A percentile compares a stretch with the other conserved stretches of the same genome.
phyloP scores from a whole-genome alignment of 2,113 vertebrate genomes.

The Piprites chloris region DNA sequence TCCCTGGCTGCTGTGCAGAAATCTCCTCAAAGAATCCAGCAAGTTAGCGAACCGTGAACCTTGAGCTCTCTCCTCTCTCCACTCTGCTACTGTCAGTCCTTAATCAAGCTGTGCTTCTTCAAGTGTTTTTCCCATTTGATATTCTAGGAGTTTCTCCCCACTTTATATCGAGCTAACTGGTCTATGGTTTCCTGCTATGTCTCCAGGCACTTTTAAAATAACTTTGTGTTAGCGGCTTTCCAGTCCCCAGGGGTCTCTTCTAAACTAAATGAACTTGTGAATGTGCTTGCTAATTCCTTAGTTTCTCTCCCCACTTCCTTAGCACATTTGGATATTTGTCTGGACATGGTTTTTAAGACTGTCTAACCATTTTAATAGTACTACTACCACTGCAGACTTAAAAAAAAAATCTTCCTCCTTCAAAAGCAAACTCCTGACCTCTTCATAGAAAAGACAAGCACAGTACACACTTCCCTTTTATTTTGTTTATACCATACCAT shows the following conservation, averaged over 20 bases:
- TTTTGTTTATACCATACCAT: neutral
- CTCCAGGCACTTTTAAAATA: slow-evolving; percentile 59
- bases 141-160: slow-evolving; percentile 52
- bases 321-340: slow-evolving; percentile 15
- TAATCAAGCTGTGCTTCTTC: slow-evolving; percentile 68
- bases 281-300: slow-evolving; percentile 61
- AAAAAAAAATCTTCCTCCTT: neutral
- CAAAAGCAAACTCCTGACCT: neutral
- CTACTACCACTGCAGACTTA: neutral
- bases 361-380: slow-evolving; percentile 25
- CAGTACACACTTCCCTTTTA: neutral
- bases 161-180: slow-evolving; percentile 54
- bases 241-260: slow-evolving; percentile 60
- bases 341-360: slow-evolving; percentile 20
- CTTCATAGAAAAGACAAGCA: neutral
- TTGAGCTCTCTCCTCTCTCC: neutral
- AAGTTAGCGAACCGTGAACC: slow-evolving; percentile 14
- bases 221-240: slow-evolving; percentile 46
- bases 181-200: slow-evolving; percentile 56
- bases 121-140: slow-evolving; percentile 55
- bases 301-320: slow-evolving; percentile 34
- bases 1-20: neutral
- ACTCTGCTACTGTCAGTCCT: slow-evolving; percentile 17
- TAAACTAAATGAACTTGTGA: slow-evolving; percentile 65
- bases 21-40: slow-evolving; percentile 5